phyloP scores from a whole-genome alignment of 2,797 vertebrate species.

The Schizopygopsis pylzovi region DNA sequence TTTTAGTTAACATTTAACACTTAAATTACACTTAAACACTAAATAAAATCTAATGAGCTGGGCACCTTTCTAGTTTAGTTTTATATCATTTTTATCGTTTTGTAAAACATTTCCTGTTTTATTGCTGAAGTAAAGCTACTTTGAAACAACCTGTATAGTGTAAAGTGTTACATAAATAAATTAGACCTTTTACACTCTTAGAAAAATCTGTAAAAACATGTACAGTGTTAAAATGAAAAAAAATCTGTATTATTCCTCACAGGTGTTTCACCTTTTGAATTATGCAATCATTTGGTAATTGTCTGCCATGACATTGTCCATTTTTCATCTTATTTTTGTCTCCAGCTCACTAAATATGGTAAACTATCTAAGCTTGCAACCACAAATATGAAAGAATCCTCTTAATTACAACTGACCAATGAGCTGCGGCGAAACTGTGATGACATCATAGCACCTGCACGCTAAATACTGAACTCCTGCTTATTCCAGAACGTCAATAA shows the following conservation, averaged over 20 bases:
- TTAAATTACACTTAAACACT: not conserved
- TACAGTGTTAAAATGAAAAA: not conserved
- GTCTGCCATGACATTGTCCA: not conserved
- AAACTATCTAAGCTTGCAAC: not conserved
- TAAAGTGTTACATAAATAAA: too few relatives aligned
- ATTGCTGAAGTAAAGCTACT: too few relatives aligned
- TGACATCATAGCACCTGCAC: not conserved
- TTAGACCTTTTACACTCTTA: too few relatives aligned
- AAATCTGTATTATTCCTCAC: not conserved
- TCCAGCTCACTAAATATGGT: not conserved
- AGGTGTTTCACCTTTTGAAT: not conserved
- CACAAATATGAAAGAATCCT: not conserved
- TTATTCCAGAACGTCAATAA: not conserved
- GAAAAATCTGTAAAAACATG: too few relatives aligned
- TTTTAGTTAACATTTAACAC: not conserved
- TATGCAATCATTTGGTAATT: not conserved
- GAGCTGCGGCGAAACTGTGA: not conserved
- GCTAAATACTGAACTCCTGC: slow-evolving; percentile 5
- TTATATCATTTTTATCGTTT: not conserved
- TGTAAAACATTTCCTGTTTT: too few relatives aligned
- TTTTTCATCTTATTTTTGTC: not conserved
- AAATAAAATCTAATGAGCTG: not conserved
- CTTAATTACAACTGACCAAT: slow-evolving; percentile 1
- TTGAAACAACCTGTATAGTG: too few relatives aligned
- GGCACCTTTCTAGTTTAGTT: not conserved